Evolutionary conservation across 2,797 vertebrate species (phyloP).

Genomic region (Pantherophis alleghaniensis): DNA sequence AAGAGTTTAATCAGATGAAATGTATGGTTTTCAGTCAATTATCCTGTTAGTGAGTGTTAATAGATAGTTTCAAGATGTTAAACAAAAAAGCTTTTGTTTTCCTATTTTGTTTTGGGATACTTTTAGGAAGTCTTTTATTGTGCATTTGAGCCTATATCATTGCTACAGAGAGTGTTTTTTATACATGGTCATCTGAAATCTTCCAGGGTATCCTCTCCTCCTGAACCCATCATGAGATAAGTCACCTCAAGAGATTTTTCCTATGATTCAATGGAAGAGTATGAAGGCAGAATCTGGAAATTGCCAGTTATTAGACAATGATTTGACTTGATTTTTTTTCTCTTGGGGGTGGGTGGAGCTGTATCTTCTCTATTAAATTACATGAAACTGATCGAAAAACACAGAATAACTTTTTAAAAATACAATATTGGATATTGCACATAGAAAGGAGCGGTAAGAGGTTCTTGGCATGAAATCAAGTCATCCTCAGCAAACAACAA

Average conservation of each 20-base stretch:
- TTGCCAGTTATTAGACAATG: not conserved
- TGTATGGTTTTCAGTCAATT: not conserved
- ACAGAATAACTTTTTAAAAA: not conserved
- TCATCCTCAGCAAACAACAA: not conserved
- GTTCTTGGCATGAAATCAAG: not conserved
- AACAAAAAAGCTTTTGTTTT: not conserved
- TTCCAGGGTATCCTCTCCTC: not conserved
- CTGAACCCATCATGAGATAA: not conserved
- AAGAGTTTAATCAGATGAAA: not conserved
- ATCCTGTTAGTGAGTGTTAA: not conserved
- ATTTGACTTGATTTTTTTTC: not conserved
- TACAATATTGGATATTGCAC: not conserved
- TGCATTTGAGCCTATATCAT: not conserved
- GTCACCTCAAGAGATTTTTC: not conserved
- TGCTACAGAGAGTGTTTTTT: not conserved
- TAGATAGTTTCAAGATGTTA: not conserved
- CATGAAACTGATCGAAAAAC: not conserved
- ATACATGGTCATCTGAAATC: not conserved
- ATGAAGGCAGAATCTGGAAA: not conserved
- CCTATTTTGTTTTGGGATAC: not conserved
- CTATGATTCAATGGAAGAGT: not conserved
- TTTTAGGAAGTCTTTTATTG: not conserved
- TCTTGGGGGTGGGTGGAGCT: not conserved
- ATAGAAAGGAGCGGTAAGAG: not conserved
- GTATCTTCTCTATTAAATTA: not conserved